A percentile compares a stretch with the other conserved stretches of the same genome.
Evolutionary conservation across 2,797 vertebrate genomes (phyloP).

Genomic region (Bovichtus variegatus): DNA sequence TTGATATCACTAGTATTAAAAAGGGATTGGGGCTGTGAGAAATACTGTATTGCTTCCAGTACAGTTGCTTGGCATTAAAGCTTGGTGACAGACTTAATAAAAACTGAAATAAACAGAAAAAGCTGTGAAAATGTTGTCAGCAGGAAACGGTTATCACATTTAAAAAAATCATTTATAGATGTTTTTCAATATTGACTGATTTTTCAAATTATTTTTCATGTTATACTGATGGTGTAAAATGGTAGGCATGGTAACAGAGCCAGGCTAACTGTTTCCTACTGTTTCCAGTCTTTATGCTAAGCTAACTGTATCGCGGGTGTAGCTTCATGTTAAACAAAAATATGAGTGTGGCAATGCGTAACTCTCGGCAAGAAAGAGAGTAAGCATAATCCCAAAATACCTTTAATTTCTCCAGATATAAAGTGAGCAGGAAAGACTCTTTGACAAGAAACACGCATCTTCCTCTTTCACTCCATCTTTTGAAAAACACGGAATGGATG

Average conservation of each 20-base stretch:
- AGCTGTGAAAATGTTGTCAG: conserved; percentile 6
- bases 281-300: too few relatives aligned
- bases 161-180: background rate
- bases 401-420: background rate
- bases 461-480: background rate
- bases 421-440: background rate
- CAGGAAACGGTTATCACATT: background rate
- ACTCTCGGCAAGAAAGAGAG: background rate
- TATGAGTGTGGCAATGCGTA: background rate
- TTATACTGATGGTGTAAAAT: background rate
- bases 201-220: background rate
- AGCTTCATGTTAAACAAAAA: background rate
- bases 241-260: too few relatives aligned
- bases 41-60: conserved; percentile 23
- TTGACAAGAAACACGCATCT: background rate
- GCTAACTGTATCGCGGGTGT: too few relatives aligned
- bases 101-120: conserved; percentile 9
- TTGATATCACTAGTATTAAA: conserved; percentile 23
- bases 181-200: background rate
- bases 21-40: conserved; percentile 13
- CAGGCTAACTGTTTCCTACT: too few relatives aligned
- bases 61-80: conserved; percentile 33
- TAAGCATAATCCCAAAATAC: background rate
- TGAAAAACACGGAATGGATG: background rate
- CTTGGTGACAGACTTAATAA: conserved; percentile 12